Percentiles rank a stretch among this genome's conserved stretches.
Conservation (phyloP, 64 coral and sea anemone species). For the Acropora tenuis region DNA sequence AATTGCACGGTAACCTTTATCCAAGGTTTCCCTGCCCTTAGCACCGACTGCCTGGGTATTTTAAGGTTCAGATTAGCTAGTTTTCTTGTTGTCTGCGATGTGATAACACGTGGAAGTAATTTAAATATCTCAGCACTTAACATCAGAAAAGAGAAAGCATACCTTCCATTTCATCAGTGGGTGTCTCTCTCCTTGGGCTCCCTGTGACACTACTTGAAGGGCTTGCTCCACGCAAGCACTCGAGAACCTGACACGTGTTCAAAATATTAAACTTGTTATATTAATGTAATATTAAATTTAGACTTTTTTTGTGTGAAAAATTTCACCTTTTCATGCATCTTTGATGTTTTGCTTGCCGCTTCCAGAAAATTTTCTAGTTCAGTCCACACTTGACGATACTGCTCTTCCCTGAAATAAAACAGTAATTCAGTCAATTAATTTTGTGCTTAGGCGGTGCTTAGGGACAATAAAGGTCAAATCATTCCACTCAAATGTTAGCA, state of each 20-base stretch:
- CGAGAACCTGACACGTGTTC: slow-evolving; percentile 35
- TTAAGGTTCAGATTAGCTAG: background rate
- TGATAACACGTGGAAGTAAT: background rate
- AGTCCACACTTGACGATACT: slow-evolving; percentile 89
- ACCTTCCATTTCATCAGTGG: slow-evolving; percentile 93
- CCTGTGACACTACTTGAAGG: slow-evolving; percentile 70
- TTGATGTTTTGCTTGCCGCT: slow-evolving; percentile 84
- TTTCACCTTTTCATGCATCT: slow-evolving; percentile 92
- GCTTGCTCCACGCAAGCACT: slow-evolving; percentile 57
- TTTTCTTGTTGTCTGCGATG: background rate
- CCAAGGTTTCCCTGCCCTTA: too few species aligned
- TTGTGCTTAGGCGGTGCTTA: too few species aligned
- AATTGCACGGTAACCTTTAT: background rate
- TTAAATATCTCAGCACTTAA: background rate
- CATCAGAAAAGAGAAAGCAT: background rate
- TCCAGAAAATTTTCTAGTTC: slow-evolving; percentile 89
- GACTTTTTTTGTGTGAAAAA: background rate
- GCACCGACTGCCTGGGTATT: background rate
- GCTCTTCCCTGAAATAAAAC: slow-evolving; percentile 74
- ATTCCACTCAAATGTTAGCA: too few species aligned
- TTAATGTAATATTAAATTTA: too few species aligned
- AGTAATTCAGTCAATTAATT: background rate
- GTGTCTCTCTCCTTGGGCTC: slow-evolving; percentile 73
- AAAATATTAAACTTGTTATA: background rate
- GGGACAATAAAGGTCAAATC: too few species aligned